Conservation (phyloP, 1,140 invertebrate genomes). For the Atopsyche davidsoni region DNA sequence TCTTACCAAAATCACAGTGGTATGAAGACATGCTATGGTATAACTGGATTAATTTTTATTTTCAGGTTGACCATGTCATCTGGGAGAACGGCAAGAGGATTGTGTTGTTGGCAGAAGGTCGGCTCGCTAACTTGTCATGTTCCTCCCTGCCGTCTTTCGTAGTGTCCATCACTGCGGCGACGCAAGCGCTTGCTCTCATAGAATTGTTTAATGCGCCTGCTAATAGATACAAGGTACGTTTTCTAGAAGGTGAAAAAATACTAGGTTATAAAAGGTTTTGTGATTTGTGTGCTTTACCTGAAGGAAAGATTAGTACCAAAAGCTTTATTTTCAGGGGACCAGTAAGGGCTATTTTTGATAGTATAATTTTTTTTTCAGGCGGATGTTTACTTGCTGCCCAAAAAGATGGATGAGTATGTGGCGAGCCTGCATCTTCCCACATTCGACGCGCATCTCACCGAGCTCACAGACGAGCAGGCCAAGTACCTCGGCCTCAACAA, state of each 20-base stretch:
- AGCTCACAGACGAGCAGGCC: slow-evolving; percentile 93
- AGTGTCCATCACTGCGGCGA: slow-evolving; percentile 90
- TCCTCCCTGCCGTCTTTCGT: slow-evolving; percentile 97
- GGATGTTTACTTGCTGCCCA: slow-evolving; percentile 94
- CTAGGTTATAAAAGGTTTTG: too few relatives aligned
- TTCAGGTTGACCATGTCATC: slow-evolving; percentile 87
- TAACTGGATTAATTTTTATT: too few relatives aligned
- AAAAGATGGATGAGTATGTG: slow-evolving; percentile 99
- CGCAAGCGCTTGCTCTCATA: slow-evolving; percentile 91
- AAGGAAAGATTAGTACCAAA: too few relatives aligned
- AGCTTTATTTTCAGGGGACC: too few relatives aligned
- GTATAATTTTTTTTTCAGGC: too few relatives aligned
- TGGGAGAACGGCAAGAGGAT: slow-evolving; percentile 91
- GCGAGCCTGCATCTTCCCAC: slow-evolving; percentile 91
- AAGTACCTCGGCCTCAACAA: slow-evolving; percentile 97
- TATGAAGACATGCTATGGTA: too few relatives aligned
- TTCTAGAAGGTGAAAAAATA: neutral
- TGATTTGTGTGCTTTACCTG: too few relatives aligned
- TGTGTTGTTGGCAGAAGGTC: slow-evolving; percentile 89
- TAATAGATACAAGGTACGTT: slow-evolving; percentile 76
- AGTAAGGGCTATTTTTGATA: too few relatives aligned
- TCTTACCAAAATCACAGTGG: too few relatives aligned
- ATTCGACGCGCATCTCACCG: slow-evolving; percentile 95
- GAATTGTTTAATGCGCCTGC: slow-evolving; percentile 93
- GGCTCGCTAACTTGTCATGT: slow-evolving; percentile 92